Base-by-base conservation (phyloP, 2,797 vertebrate genomes). In the Tarsius wallacei region DNA sequence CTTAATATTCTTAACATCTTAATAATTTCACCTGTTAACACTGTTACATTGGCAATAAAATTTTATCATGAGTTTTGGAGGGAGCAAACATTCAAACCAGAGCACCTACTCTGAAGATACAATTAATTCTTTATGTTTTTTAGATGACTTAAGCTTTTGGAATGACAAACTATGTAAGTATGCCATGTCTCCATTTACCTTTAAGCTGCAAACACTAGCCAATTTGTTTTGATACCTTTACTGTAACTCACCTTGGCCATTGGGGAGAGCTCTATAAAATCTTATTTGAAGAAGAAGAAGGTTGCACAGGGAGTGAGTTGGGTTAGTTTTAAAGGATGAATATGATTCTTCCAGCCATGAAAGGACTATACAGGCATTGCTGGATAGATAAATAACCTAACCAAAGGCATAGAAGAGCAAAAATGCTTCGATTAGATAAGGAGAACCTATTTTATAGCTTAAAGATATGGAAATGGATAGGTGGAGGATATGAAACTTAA, bases 41-140 rank as follows among this genome's bases (percentile, higher is more conserved):
- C 1, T 17, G 11, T 77, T 55, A 42, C 22, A 89, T 31, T 70
- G 22, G 10, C 21, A 89, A 51, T 77, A 63, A 55, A 31, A 11
- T 78, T 78, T 77, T 26, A 71, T 17, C 8, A 3, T 49, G 13
- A 47, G 4, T 61, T 93, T 78, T 78, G 33, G 33, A 73, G 66
- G 26, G 1, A 14, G 31, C 33, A 78, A 77, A 55, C 13, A 71
- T 78, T 89, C 33, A 82, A 66, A 42, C 28, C 33, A 14, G 28
- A 77, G 17, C 10, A 71, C 4, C 90, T 55, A 33, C 16, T 93
- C 59, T 49, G n/a, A 36, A 88, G 24, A 26, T 49, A 66, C 47
- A 93, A 36, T 71, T 81, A 28, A 91, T 89, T 53, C 59, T 24
- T 85, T 36, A 7, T 47, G 36, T 74, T 84, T 93, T 80, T 84